phyloP scores from a whole-genome alignment of 2,113 vertebrate species.

The Xenus cinereus region DNA sequence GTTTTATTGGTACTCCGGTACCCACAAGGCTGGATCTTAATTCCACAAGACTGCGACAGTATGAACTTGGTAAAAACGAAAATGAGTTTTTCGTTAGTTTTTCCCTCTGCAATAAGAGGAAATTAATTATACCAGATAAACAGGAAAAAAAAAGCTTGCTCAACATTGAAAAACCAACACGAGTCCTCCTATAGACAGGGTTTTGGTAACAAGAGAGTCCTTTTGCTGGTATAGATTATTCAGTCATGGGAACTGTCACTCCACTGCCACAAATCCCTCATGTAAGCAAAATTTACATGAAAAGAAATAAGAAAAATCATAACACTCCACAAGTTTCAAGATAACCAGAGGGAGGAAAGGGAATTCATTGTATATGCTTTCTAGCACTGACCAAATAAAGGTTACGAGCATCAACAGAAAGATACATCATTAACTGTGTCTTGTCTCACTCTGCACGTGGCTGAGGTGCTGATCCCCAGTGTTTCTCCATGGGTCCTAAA shows the following conservation, averaged over 20 bases:
- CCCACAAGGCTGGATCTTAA: not conserved
- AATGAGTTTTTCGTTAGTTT: not conserved
- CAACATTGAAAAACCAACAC: not conserved
- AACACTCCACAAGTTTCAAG: not conserved
- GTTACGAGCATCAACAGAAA: constrained; percentile 27
- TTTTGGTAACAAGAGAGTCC: constrained; percentile 13
- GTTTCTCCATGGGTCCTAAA: not conserved
- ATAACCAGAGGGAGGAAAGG: constrained; percentile 58
- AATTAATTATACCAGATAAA: not conserved
- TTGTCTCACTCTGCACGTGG: constrained; percentile 50
- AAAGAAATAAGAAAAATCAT: not conserved
- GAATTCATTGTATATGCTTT: constrained; percentile 42
- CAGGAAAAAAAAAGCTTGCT: not conserved
- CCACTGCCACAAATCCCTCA: not conserved
- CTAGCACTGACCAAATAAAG: constrained; percentile 57
- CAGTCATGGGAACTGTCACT: not conserved
- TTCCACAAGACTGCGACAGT: not conserved
- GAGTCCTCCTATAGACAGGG: not conserved
- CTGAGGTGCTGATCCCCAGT: not conserved
- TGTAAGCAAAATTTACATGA: not conserved
- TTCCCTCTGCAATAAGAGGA: not conserved
- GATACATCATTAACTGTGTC: constrained; percentile 30
- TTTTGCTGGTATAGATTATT: not conserved
- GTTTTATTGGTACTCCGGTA: not conserved
- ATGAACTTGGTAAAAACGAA: not conserved